phyloP scores from a whole-genome alignment of 92 coral and sea anemone species.

The Virgularia gustaviana region DNA sequence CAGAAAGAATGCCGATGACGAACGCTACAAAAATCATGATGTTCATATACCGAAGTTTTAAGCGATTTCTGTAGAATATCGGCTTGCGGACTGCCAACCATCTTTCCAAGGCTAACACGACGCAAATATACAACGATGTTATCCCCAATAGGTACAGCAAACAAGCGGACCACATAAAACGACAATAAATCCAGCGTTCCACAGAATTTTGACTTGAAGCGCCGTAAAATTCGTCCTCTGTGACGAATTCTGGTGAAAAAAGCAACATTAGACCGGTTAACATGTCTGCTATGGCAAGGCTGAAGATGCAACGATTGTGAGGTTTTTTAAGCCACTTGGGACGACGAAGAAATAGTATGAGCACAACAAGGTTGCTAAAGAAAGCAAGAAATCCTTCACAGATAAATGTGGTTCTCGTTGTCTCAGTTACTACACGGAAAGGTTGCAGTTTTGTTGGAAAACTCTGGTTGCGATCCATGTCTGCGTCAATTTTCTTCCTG shows the following conservation, averaged over 20 bases:
- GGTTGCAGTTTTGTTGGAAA: no score
- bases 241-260: neutral
- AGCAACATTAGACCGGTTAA: neutral
- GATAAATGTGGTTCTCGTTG: no score
- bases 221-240: neutral
- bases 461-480: no score
- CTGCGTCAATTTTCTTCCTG: no score
- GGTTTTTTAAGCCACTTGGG: neutral
- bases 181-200: neutral
- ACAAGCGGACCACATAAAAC: neutral
- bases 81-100: conserved; percentile 19
- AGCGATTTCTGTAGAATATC: conserved; percentile 2
- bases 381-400: no score
- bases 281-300: neutral
- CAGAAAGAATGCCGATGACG: neutral
- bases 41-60: conserved; percentile 6
- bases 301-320: neutral
- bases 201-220: neutral
- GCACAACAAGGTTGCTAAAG: neutral
- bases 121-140: conserved; percentile 7
- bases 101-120: conserved; percentile 3
- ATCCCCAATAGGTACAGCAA: conserved; percentile 2
- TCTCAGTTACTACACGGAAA: no score
- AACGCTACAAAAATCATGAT: conserved; percentile 5
- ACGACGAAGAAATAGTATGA: neutral